Conservation (phyloP, 2,113 vertebrate species). For the Saguinus imperator region DNA sequence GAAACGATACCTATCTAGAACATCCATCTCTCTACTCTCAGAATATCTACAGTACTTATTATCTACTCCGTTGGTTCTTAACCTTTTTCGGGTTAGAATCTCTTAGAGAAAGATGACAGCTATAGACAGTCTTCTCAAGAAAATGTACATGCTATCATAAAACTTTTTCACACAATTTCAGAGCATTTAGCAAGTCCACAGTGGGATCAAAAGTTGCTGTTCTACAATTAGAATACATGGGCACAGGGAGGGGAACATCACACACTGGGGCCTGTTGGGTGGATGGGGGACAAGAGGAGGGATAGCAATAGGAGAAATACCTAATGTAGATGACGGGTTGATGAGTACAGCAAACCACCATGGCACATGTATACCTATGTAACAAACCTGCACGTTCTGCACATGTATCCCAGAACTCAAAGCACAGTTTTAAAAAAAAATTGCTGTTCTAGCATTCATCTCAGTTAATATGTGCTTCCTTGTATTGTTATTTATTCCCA, state of each 20-base stretch:
- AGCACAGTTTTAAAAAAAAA: neutral
- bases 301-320: no score
- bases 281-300: no score
- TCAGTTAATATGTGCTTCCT: neutral
- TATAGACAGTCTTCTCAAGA: neutral
- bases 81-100: conserved; percentile 4
- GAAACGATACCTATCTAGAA: neutral
- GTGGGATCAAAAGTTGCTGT: neutral
- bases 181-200: neutral
- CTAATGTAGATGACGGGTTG: no score
- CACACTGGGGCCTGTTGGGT: no score
- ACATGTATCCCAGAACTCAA: no score
- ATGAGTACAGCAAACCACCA: no score
- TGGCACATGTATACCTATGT: no score
- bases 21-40: neutral
- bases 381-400: no score
- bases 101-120: neutral
- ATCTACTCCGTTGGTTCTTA: conserved; percentile 13
- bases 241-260: no score
- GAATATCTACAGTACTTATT: conserved; percentile 5
- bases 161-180: conserved; percentile 15
- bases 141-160: neutral
- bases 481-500: neutral
- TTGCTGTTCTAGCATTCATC: neutral
- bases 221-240: neutral